phyloP scores from a whole-genome alignment of 2,113 vertebrate species.

The Fulica atra region DNA sequence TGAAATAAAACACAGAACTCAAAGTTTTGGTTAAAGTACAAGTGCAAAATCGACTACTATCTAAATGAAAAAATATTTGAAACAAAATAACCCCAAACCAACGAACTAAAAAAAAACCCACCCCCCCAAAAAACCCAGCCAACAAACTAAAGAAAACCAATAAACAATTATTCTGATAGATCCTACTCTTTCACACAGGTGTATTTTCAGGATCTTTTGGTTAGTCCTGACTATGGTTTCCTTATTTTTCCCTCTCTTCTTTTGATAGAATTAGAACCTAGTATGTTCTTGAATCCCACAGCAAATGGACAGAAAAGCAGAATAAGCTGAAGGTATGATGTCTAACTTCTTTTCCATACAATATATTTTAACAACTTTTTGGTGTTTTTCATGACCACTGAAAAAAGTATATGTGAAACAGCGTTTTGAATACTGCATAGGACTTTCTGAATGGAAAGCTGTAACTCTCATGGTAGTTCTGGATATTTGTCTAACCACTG shows the following conservation, averaged over 20 bases:
- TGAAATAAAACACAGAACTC: neutral
- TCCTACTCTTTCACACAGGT: neutral
- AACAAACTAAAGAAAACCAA: too few species aligned
- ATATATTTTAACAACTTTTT: neutral
- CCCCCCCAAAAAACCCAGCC: too few species aligned
- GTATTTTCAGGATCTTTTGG: accelerated
- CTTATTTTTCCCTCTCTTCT: neutral
- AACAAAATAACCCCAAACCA: neutral
- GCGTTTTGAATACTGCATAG: neutral
- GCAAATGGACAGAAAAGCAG: neutral
- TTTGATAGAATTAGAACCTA: neutral
- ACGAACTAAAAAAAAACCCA: too few species aligned
- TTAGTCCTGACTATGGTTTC: neutral
- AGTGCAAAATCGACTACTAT: neutral
- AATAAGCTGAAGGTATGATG: neutral
- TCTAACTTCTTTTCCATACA: neutral
- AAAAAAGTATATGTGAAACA: neutral
- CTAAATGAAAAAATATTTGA: neutral
- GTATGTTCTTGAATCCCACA: neutral
- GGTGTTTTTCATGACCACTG: neutral
- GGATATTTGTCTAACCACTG: neutral
- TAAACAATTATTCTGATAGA: neutral
- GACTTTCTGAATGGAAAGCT: neutral
- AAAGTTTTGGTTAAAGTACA: neutral
- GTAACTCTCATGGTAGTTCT: neutral